A percentile compares a stretch with the other conserved stretches of the same genome.
phyloP scores from a whole-genome alignment of 2,797 vertebrate species.

The Dallia pectoralis region DNA sequence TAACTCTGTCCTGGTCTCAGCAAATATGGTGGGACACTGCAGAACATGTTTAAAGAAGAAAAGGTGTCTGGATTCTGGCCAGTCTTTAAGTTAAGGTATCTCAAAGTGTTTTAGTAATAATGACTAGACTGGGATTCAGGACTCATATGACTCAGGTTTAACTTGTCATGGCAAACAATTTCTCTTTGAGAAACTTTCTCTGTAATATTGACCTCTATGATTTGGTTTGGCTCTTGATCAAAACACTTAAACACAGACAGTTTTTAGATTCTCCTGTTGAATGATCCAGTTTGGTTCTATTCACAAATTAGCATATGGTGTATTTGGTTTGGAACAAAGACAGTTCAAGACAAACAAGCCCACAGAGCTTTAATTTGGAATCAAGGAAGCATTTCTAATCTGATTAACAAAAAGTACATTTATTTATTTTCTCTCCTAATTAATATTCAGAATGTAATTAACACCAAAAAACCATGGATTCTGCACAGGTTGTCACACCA shows the following conservation, averaged over 20 bases:
- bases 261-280: slow-evolving; percentile 57
- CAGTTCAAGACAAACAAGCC: slow-evolving; percentile 60
- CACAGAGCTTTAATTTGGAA: slow-evolving; percentile 72
- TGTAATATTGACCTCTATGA: slow-evolving; percentile 55
- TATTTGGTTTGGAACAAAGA: slow-evolving; percentile 64
- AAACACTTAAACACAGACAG: slow-evolving; percentile 52
- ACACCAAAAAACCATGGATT: slow-evolving; percentile 54
- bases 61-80: not conserved
- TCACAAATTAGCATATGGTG: slow-evolving; percentile 59
- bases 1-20: slow-evolving; percentile 12
- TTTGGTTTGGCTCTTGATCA: slow-evolving; percentile 59
- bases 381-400: slow-evolving; percentile 75
- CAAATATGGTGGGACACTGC: not conserved
- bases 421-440: slow-evolving; percentile 63
- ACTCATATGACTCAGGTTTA: slow-evolving; percentile 17
- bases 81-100: not conserved
- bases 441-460: slow-evolving; percentile 67
- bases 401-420: slow-evolving; percentile 63
- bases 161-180: slow-evolving; percentile 10
- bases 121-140: not conserved
- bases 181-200: slow-evolving; percentile 40
- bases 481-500: no score
- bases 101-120: not conserved
- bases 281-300: slow-evolving; percentile 44
- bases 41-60: not conserved